Conservation (phyloP, 2,888 invertebrate species). For the Trisateles emortualis region DNA sequence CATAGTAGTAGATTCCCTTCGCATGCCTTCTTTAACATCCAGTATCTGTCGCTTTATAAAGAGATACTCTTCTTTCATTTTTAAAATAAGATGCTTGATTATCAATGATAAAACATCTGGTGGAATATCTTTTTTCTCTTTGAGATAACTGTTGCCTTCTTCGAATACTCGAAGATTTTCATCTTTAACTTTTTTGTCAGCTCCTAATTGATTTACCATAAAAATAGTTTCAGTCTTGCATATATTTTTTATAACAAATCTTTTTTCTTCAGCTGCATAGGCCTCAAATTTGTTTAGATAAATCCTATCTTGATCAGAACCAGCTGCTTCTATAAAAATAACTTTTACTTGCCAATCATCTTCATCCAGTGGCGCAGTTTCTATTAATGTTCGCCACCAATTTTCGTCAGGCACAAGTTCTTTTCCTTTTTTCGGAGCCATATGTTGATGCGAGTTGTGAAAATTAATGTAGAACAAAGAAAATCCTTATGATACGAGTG, state of each 20-base stretch:
- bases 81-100: slow-evolving; percentile 77
- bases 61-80: slow-evolving; percentile 79
- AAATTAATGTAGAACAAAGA: too few species aligned
- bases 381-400: slow-evolving; percentile 67
- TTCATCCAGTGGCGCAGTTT: slow-evolving; percentile 67
- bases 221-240: slow-evolving; percentile 80
- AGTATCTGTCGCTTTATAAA: slow-evolving; percentile 73
- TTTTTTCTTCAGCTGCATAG: slow-evolving; percentile 72
- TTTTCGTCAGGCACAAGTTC: slow-evolving; percentile 55
- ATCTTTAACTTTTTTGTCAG: slow-evolving; percentile 77
- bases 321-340: slow-evolving; percentile 73
- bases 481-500: too few species aligned
- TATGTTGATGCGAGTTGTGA: too few species aligned
- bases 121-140: slow-evolving; percentile 76
- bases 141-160: slow-evolving; percentile 73
- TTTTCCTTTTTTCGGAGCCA: slow-evolving; percentile 70
- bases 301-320: slow-evolving; percentile 74
- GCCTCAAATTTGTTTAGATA: slow-evolving; percentile 77
- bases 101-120: slow-evolving; percentile 73
- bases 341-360: slow-evolving; percentile 73
- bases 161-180: slow-evolving; percentile 75
- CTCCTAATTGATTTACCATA: slow-evolving; percentile 81
- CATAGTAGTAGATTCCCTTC: slow-evolving; percentile 74
- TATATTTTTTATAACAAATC: slow-evolving; percentile 80
- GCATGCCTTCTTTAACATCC: slow-evolving; percentile 73